Evolutionary conservation across 1,140 invertebrate species (phyloP).

Genomic region (Cylas formicarius): DNA sequence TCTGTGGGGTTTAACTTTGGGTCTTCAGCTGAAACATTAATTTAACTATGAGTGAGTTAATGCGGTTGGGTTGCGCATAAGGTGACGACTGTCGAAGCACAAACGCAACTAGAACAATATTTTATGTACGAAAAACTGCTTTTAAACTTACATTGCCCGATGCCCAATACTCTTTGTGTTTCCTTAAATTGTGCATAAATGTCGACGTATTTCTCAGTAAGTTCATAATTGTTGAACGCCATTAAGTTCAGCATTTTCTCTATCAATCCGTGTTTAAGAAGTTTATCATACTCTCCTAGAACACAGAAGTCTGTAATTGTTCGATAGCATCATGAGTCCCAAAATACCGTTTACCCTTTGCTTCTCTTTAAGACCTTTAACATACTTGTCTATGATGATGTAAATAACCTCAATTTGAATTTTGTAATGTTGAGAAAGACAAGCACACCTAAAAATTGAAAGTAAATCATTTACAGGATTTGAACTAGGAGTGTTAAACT

Average conservation of each 20-base stretch:
- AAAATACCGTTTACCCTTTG: constrained; percentile 3
- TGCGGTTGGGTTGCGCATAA: too few species aligned
- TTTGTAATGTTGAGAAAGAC: constrained; percentile 25
- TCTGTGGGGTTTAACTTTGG: too few species aligned
- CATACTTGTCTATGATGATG: constrained; percentile 17
- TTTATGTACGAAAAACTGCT: too few species aligned
- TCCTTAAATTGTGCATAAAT: constrained; percentile 26
- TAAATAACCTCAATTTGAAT: constrained; percentile 23
- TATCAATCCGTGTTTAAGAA: constrained; percentile 20
- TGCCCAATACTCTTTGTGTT: constrained; percentile 15
- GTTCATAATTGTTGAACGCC: constrained; percentile 25
- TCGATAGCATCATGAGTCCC: neutral
- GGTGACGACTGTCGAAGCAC: too few species aligned
- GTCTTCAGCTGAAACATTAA: too few species aligned
- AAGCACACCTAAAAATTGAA: constrained; percentile 25
- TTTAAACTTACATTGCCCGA: constrained; percentile 17
- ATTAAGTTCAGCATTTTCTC: constrained; percentile 23
- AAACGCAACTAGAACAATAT: too few species aligned
- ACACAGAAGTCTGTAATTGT: neutral
- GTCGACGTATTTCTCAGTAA: constrained; percentile 26
- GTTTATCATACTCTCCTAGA: constrained; percentile 15
- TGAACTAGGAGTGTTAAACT: neutral
- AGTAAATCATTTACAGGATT: constrained; percentile 7
- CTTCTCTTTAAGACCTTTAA: neutral
- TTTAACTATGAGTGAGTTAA: too few species aligned